A percentile compares a stretch with the other conserved stretches of the same genome.
These are phyloP conservation scores for Limnephilus rhombicus DNA, from an alignment of 2,888 invertebrate genomes.

Conservation along the genomic window DNA sequence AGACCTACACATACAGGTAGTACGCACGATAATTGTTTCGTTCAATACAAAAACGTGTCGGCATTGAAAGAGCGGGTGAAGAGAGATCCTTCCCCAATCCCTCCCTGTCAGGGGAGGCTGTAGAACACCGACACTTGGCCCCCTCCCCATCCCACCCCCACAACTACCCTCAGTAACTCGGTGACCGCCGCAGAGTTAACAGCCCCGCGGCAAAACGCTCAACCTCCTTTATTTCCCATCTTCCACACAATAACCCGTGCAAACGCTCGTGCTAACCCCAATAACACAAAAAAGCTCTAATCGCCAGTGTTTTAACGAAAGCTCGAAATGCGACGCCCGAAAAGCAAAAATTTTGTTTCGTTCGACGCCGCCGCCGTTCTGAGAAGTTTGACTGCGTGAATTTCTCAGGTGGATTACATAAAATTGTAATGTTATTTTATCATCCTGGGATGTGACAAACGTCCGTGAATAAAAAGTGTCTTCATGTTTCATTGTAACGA, in stretches of 20 bases:
- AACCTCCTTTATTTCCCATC: not conserved
- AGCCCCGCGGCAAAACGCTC: not conserved
- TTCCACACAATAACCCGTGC: conserved; percentile 18
- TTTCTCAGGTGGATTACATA: conserved; percentile 32
- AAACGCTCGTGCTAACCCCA: not conserved
- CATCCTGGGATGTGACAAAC: conserved; percentile 9
- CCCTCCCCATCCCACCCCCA: conserved; percentile 30
- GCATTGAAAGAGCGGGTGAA: not conserved
- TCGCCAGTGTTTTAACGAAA: not conserved
- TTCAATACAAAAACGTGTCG: not conserved
- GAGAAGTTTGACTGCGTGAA: not conserved
- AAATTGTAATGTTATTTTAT: not conserved
- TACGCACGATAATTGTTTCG: not conserved
- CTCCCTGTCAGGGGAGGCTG: conserved; percentile 55
- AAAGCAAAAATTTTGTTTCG: not conserved
- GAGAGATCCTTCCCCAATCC: conserved; percentile 23
- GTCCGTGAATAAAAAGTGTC: not conserved
- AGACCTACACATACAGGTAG: not conserved
- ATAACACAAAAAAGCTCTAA: not conserved
- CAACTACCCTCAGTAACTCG: conserved; percentile 51
- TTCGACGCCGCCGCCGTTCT: not conserved
- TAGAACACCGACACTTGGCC: conserved; percentile 42
- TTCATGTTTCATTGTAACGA: not conserved
- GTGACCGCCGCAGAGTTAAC: conserved; percentile 13
- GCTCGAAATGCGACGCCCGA: not conserved